phyloP scores from a whole-genome alignment of 2,113 vertebrate genomes.

The Oryzias woworae region DNA sequence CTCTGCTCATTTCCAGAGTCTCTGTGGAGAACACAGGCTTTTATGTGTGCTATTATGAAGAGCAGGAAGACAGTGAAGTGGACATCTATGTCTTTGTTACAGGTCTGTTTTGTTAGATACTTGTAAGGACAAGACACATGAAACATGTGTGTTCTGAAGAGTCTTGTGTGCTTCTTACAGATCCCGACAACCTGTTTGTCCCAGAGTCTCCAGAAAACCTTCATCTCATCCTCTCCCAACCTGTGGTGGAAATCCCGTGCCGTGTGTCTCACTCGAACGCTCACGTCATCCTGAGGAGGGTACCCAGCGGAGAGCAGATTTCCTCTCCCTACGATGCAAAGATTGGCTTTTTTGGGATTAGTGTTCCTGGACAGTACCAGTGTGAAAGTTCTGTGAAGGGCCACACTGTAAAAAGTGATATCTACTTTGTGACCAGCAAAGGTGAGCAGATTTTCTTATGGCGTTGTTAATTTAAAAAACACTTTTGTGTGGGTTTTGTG shows the following conservation, averaged over 20 bases:
- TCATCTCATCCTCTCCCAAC: conserved; percentile 54
- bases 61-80: conserved; percentile 57
- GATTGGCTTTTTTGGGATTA: conserved; percentile 82
- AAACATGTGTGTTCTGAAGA: too few species aligned
- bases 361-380: conserved; percentile 79
- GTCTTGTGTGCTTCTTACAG: conserved; percentile 8
- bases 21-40: conserved; percentile 80
- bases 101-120: conserved; percentile 71
- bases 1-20: conserved; percentile 83
- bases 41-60: conserved; percentile 83
- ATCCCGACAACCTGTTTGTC: conserved; percentile 82
- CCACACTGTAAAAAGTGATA: conserved; percentile 66
- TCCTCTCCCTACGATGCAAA: conserved; percentile 79
- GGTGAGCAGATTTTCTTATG: conserved; percentile 64
- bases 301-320: conserved; percentile 65
- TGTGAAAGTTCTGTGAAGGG: conserved; percentile 83
- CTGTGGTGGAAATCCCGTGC: conserved; percentile 82
- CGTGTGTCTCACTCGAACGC: conserved; percentile 82
- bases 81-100: conserved; percentile 89
- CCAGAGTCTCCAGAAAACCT: conserved; percentile 72
- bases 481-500: too few species aligned
- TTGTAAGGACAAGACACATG: too few species aligned
- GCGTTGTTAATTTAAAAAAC: neutral
- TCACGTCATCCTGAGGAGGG: conserved; percentile 78
- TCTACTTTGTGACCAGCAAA: conserved; percentile 80